phyloP scores from a whole-genome alignment of 2,888 invertebrate species.

The Apantesis nais region DNA sequence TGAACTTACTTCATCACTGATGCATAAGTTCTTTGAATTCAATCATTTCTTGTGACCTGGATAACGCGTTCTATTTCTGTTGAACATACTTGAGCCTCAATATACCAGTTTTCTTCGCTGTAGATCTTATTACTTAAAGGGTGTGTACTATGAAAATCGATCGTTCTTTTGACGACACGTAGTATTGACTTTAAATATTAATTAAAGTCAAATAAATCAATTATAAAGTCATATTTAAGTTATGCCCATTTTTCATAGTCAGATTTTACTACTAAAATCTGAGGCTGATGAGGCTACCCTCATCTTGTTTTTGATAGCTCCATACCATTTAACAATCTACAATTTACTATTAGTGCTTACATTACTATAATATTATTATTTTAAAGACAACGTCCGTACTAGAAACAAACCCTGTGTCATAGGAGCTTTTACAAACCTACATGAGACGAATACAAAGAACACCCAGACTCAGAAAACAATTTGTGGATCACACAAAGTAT shows the following conservation, averaged over 20 bases:
- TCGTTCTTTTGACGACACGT: conserved; percentile 32
- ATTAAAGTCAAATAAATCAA: conserved; percentile 37
- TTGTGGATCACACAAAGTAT: no score
- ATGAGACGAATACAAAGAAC: no score
- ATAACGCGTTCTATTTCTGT: conserved; percentile 61
- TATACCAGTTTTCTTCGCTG: conserved; percentile 32
- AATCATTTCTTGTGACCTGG: conserved; percentile 50
- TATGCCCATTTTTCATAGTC: conserved; percentile 37
- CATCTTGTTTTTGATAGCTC: neutral
- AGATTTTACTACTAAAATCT: conserved; percentile 1
- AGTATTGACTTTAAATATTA: conserved; percentile 27
- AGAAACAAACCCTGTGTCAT: no score
- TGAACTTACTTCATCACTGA: conserved; percentile 51
- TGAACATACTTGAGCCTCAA: conserved; percentile 45
- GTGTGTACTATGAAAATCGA: conserved; percentile 26
- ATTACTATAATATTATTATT: no score
- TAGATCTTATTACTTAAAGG: conserved; percentile 42
- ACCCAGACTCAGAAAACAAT: no score
- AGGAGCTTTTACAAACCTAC: no score
- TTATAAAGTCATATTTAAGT: conserved; percentile 24
- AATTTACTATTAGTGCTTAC: no score
- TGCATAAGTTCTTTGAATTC: conserved; percentile 66
- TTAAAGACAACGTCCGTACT: no score
- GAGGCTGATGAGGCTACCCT: no score
- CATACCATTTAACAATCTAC: neutral